Conservation (phyloP, 2,113 vertebrate genomes). For the Crotalus helleri region DNA sequence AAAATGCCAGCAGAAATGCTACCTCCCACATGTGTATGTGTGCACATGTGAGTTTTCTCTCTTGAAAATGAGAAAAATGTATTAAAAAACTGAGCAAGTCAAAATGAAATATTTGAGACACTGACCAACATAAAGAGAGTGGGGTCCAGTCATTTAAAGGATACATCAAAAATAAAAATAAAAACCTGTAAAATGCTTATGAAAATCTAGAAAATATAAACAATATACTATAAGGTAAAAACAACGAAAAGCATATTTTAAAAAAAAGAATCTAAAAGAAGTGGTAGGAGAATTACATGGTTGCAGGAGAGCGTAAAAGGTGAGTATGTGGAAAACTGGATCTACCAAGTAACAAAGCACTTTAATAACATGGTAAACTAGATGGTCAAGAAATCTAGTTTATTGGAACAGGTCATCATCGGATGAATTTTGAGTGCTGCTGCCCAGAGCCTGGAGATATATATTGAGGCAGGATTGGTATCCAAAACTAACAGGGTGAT, state of each 20-base stretch:
- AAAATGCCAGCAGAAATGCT: background rate
- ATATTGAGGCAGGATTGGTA: background rate
- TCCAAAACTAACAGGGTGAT: background rate
- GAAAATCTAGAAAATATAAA: background rate
- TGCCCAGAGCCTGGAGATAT: background rate
- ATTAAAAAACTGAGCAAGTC: background rate
- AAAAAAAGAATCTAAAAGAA: background rate
- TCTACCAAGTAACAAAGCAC: background rate
- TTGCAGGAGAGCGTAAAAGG: background rate
- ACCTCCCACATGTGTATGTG: background rate
- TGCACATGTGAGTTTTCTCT: background rate
- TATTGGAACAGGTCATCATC: background rate
- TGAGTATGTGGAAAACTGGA: background rate
- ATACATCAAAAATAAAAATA: background rate
- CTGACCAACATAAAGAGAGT: background rate
- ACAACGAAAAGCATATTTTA: background rate
- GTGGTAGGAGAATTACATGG: background rate
- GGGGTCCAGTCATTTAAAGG: background rate
- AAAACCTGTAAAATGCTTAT: background rate
- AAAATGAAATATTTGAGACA: background rate
- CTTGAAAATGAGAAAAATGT: background rate
- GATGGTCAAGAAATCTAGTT: background rate
- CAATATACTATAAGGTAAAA: background rate
- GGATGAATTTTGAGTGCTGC: background rate
- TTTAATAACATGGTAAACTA: background rate